Base-by-base conservation (phyloP, 2,113 vertebrate genomes). In the Onychostoma macrolepis region DNA sequence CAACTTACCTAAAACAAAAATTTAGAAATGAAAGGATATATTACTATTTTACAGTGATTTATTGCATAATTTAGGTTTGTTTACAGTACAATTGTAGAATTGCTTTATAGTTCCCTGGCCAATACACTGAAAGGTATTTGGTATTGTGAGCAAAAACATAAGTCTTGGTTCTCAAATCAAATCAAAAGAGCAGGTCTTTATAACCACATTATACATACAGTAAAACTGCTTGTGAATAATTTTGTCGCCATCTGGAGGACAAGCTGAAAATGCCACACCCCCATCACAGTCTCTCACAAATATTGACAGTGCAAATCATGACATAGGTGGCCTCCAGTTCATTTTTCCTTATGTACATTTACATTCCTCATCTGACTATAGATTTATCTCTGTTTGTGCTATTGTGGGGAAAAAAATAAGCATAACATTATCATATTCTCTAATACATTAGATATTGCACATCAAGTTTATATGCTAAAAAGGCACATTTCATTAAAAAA, bases 161-260 rank as follows among this genome's bases (percentile, higher is more conserved):
- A 13, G 19, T 58, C 56, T 63, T 6, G 43, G 9, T 30, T 77
- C 26, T 77, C 3, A 77, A 19, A 50, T 19, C 6, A 26, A 19
- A 50, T 53, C 24, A 11, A 78, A 53, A 78, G 15, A 56, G 17
- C 28, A 12, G 21, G 11, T 50, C 19, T 80, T 80, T 26, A 41
- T n/a, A 10, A 33, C 0, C 15, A 56, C 77, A 80, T 41, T 36
- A 4, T 41, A 13, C 1, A 41, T 10, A 56, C 50, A 56, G 50
- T 56, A 19, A 6, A 63, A 65, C 33, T 15, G 33, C 53, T 81
- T 43, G 6, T 28, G 2, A 65, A 43, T n/a, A 15, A 81, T 30
- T 45, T 30, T 38, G n/a, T 28, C 38, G 38, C 80, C 80, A 82
- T 82, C 80, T 82, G 36, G 80, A 65, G 80, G 80, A 41, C 17